Conservation (phyloP, 2,888 invertebrate genomes). For the Pseudeuparius sepicola region DNA sequence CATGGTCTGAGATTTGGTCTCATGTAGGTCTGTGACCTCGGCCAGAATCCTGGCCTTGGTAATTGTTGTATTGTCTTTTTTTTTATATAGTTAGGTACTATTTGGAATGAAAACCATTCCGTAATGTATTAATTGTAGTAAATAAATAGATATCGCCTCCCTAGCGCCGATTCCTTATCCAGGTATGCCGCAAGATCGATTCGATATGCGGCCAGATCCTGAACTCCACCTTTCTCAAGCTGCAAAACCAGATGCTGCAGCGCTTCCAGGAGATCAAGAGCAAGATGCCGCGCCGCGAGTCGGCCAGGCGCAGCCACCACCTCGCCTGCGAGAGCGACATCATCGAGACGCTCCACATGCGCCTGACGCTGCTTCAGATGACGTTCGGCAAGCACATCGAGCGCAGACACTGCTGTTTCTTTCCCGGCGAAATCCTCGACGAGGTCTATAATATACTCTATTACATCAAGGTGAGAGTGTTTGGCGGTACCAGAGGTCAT, state of each 20-base stretch:
- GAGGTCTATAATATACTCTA: conserved; percentile 80
- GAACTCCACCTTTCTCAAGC: conserved; percentile 75
- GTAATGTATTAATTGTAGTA: too few species aligned
- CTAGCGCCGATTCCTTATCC: too few species aligned
- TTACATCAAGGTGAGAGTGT: conserved; percentile 60
- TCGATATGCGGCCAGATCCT: conserved; percentile 66
- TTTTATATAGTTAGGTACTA: too few species aligned
- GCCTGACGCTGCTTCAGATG: conserved; percentile 84
- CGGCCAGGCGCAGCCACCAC: conserved; percentile 81
- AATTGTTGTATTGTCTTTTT: too few species aligned
- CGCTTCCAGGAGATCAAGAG: conserved; percentile 81
- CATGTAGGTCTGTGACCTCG: too few species aligned
- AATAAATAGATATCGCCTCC: too few species aligned
- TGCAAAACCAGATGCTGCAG: conserved; percentile 76
- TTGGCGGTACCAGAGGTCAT: too few species aligned
- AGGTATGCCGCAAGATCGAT: conserved; percentile 80
- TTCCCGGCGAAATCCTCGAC: conserved; percentile 89
- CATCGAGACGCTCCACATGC: conserved; percentile 86
- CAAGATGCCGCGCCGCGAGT: conserved; percentile 86
- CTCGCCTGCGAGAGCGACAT: conserved; percentile 88
- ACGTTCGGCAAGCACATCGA: conserved; percentile 92
- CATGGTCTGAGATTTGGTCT: too few species aligned
- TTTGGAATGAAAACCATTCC: too few species aligned
- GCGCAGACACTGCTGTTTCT: conserved; percentile 86
- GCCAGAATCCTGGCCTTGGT: too few species aligned